Evolutionary conservation across 1,140 invertebrate genomes (phyloP).

Genomic region (Leptopilina clavipes): DNA sequence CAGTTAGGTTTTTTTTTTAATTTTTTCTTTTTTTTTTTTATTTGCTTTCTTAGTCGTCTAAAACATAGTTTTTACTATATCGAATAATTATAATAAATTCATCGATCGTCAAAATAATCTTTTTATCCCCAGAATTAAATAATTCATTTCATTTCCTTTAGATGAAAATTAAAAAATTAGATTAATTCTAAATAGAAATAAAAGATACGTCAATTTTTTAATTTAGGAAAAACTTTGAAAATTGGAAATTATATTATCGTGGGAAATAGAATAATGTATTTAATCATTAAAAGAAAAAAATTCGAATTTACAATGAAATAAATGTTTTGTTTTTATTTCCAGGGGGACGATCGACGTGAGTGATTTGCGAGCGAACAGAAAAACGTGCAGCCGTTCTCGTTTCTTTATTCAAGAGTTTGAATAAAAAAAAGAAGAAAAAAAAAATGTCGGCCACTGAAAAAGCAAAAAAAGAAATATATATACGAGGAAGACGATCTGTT

Average conservation of each 20-base stretch:
- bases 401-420: slow-evolving; percentile 15
- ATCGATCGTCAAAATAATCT: not conserved
- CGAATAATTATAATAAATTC: not conserved
- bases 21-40: too few species aligned
- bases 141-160: not conserved
- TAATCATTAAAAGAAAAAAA: too few species aligned
- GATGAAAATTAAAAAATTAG: not conserved
- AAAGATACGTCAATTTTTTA: too few species aligned
- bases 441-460: slow-evolving; percentile 1
- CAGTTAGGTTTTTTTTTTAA: slow-evolving; percentile 25
- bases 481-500: slow-evolving; percentile 24
- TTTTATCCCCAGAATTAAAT: not conserved
- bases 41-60: slow-evolving; percentile 16
- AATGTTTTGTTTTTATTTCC: not conserved
- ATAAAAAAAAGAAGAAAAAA: not conserved
- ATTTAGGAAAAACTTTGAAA: too few species aligned
- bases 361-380: slow-evolving; percentile 13
- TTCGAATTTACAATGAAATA: too few species aligned
- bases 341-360: not conserved
- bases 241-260: too few species aligned
- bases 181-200: too few species aligned
- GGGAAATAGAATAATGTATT: too few species aligned
- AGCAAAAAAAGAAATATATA: not conserved
- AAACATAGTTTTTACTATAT: slow-evolving; percentile 1
- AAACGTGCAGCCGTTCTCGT: not conserved